Evolutionary conservation across 1,140 invertebrate species (phyloP).

Genomic region (Alviniconcha marisindica): DNA sequence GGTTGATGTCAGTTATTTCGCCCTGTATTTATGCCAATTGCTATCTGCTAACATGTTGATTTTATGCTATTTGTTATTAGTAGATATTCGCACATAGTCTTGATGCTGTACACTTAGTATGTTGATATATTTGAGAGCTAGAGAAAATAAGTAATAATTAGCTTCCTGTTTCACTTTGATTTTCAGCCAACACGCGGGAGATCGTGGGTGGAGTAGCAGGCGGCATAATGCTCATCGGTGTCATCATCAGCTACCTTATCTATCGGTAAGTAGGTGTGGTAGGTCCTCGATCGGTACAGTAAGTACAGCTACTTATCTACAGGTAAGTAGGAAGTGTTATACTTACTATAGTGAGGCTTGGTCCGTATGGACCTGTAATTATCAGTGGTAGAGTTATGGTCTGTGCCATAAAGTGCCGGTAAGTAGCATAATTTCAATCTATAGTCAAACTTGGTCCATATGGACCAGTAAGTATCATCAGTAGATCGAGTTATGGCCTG

Average conservation of each 20-base stretch:
- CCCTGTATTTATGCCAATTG: not conserved
- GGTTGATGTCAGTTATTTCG: not conserved
- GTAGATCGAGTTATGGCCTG: too few relatives aligned
- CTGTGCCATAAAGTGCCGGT: not conserved
- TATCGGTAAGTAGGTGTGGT: slow-evolving; percentile 78
- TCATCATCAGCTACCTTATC: slow-evolving; percentile 88
- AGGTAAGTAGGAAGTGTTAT: not conserved
- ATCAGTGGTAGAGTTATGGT: not conserved
- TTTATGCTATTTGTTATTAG: not conserved
- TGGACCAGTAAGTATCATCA: too few relatives aligned
- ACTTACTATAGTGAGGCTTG: not conserved
- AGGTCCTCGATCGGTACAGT: too few relatives aligned
- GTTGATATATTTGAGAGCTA: not conserved
- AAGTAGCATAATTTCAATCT: too few relatives aligned
- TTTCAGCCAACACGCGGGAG: slow-evolving; percentile 87
- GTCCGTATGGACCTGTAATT: not conserved
- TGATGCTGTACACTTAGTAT: not conserved
- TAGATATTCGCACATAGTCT: not conserved
- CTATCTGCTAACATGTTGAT: not conserved
- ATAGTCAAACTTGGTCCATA: too few relatives aligned
- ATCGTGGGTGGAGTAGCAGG: slow-evolving; percentile 86
- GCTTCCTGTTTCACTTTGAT: not conserved
- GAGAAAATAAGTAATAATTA: too few relatives aligned
- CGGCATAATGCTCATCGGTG: slow-evolving; percentile 86
- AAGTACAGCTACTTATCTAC: not conserved